Conservation (phyloP, 35 echinoderm and acorn worm genomes). For the Chiridota heheva region DNA sequence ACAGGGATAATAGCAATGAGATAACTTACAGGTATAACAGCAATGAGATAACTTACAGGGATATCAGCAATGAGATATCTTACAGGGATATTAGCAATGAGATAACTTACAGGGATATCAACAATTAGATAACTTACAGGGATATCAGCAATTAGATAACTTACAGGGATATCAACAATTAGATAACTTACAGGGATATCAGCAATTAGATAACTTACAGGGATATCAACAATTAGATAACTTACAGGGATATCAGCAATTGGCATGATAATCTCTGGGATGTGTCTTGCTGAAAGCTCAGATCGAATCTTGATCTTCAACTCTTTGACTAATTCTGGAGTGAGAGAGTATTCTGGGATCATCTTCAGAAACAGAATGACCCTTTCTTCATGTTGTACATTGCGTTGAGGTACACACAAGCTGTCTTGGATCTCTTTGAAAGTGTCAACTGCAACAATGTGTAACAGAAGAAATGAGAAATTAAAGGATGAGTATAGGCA, state of each 20-base stretch:
- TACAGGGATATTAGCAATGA: too few species aligned
- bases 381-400: slow-evolving; percentile 73
- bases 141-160: too few species aligned
- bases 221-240: too few species aligned
- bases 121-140: too few species aligned
- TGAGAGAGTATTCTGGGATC: slow-evolving; percentile 41
- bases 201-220: too few species aligned
- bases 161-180: too few species aligned
- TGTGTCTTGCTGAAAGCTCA: slow-evolving; percentile 87
- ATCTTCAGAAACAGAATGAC: slow-evolving; percentile 91
- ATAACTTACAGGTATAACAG: too few species aligned
- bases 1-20: too few species aligned
- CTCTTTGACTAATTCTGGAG: slow-evolving; percentile 56
- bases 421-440: slow-evolving; percentile 93
- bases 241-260: slow-evolving; percentile 95
- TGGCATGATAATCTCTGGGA: slow-evolving; percentile 76
- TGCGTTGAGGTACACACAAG: slow-evolving; percentile 89
- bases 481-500: not conserved
- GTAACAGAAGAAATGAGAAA: not conserved
- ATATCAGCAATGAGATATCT: too few species aligned
- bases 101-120: too few species aligned
- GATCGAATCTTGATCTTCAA: slow-evolving; percentile 64
- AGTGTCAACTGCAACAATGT: slow-evolving; percentile 71
- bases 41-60: too few species aligned
- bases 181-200: too few species aligned